A percentile compares a stretch with the other conserved stretches of the same genome.
Evolutionary conservation across 2,888 invertebrate species (phyloP).

Genomic region (Candidula unifasciata): DNA sequence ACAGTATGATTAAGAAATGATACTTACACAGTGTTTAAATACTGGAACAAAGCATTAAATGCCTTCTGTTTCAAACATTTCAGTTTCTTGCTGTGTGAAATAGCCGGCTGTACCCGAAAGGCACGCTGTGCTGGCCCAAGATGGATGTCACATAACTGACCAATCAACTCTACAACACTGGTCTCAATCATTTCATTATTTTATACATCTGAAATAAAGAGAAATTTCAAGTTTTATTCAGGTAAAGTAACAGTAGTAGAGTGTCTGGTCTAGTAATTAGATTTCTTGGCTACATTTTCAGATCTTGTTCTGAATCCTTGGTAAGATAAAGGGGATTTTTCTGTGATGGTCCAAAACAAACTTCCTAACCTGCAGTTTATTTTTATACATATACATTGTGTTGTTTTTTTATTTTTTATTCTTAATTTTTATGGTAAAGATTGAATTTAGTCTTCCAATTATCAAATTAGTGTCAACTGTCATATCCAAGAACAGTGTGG

Average conservation of each 20-base stretch:
- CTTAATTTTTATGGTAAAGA: no score
- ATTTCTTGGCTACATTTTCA: background rate
- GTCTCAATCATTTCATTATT: slow-evolving; percentile 41
- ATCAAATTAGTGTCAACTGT: no score
- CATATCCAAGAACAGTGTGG: no score
- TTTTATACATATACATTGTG: background rate
- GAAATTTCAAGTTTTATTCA: background rate
- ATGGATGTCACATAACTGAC: slow-evolving; percentile 61
- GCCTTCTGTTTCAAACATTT: slow-evolving; percentile 26
- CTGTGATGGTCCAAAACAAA: background rate
- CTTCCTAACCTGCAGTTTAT: slow-evolving; percentile 13
- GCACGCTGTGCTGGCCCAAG: slow-evolving; percentile 57
- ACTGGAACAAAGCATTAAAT: slow-evolving; percentile 36
- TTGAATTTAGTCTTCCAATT: no score
- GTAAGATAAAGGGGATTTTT: no score
- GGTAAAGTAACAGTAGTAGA: background rate
- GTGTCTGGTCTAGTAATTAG: background rate
- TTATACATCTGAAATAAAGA: background rate
- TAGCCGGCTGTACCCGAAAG: slow-evolving; percentile 60
- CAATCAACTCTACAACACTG: slow-evolving; percentile 59
- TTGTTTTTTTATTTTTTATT: no score
- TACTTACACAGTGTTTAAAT: slow-evolving; percentile 28
- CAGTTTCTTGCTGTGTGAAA: background rate
- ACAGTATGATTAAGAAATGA: no score
- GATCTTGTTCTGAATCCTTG: background rate